A percentile compares a stretch with the other conserved stretches of the same genome.
phyloP scores from a whole-genome alignment of 2,888 invertebrate genomes.

The Tenthredo distinguenda region DNA sequence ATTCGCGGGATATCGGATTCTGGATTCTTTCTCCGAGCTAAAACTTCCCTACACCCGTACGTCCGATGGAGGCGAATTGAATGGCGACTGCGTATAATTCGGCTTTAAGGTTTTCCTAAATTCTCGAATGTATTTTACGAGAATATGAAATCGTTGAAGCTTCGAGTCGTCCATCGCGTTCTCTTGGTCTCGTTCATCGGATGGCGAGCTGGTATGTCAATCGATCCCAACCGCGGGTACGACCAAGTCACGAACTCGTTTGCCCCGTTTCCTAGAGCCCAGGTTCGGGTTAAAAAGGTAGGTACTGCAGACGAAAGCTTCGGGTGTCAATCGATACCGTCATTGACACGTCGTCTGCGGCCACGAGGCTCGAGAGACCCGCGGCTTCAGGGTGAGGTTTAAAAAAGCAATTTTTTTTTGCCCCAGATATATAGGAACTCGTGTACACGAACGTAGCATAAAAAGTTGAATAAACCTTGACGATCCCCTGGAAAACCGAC shows the following conservation, averaged over 20 bases:
- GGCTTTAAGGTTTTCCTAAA: not conserved
- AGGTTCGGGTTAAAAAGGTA: conserved; percentile 38
- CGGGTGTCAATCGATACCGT: conserved; percentile 48
- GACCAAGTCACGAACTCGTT: conserved; percentile 44
- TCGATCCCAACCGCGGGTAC: conserved; percentile 46
- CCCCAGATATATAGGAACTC: not conserved
- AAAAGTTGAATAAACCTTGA: not conserved
- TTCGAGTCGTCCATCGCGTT: not conserved
- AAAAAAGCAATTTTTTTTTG: not conserved
- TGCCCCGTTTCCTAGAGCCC: conserved; percentile 34
- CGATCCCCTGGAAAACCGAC: not conserved
- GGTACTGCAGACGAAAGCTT: conserved; percentile 17
- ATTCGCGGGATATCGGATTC: not conserved
- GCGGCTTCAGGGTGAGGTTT: not conserved
- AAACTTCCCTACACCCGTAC: not conserved
- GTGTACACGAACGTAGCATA: not conserved
- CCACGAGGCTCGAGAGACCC: not conserved
- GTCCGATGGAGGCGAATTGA: not conserved
- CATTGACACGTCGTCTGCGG: conserved; percentile 44
- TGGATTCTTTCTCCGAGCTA: not conserved
- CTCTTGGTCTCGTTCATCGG: conserved; percentile 55
- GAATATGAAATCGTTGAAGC: conserved; percentile 60
- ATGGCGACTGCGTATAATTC: not conserved
- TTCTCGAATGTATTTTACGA: conserved; percentile 45
- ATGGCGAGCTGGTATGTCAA: conserved; percentile 54